Base-by-base conservation (phyloP, 2,888 invertebrate genomes). In the Ceramica pisi region DNA sequence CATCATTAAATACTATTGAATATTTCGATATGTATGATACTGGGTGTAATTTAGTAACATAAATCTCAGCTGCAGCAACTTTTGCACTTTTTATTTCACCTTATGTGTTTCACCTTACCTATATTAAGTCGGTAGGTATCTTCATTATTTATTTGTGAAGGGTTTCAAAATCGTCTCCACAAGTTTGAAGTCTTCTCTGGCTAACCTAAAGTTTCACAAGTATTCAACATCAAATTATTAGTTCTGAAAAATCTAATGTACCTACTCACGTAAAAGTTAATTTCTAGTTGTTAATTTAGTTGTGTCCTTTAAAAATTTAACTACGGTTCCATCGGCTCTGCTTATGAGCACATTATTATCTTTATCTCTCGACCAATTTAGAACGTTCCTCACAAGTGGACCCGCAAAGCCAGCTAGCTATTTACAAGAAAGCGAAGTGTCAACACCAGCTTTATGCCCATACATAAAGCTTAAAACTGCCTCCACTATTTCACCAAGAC, bases 391-490 rank as follows among this genome's bases (percentile, higher is more conserved):
- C 7, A 19, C 44, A 53, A 26, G 21, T 46, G 51, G 3, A 71
- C 10, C 14, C 38, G 16, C 12, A 21, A 63, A 48, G 16, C 4
- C 0, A 21, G 46, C 21, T 48, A 55, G 46, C 48, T 31, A 48
- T 41, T 64, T 8, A 35, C 23, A 65, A 73, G 55, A 61, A 71
- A 23, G 16, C 41, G 31, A 41, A 77, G 78, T 63, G 62, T 53
- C 77, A 76, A 61, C 56, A 31, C 61, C 8, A 51, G 44, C 44
- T 76, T 51, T 62, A 59, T 26, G 46, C 12, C 8, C 51, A 7
- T 21, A 59, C 35, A 46, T 67, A 38, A 67, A 57, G n/a, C 57
- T 59, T 75, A 48, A 53, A 75, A 59, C 26, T 19, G 67, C 38
- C 35, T 72, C 50, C 50, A 55, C 23, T 31, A 55, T 75, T 60